These are phyloP conservation scores for Mohoua ochrocephala DNA, from an alignment of 2,113 vertebrate species.

Conservation along the genomic window DNA sequence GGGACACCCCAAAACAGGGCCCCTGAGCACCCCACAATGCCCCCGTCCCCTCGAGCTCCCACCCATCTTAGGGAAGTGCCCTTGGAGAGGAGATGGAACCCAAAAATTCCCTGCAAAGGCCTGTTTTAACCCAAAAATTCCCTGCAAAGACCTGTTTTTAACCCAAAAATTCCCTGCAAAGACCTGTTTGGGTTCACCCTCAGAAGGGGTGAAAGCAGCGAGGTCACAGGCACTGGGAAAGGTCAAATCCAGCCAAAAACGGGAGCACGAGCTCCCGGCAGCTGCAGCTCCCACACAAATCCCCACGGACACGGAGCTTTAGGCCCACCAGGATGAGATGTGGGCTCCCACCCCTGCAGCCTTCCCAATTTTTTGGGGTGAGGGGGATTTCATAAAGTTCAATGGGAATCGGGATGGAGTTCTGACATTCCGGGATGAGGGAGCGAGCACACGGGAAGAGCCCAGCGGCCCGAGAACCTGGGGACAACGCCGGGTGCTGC, in stretches of 20 bases:
- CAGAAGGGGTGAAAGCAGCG: background rate
- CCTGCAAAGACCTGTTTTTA: background rate
- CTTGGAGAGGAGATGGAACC: background rate
- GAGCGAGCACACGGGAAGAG: background rate
- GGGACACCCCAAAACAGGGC: background rate
- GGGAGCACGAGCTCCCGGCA: accelerated
- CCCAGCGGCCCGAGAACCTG: background rate
- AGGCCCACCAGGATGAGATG: accelerated
- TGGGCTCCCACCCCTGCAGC: background rate
- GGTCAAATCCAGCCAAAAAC: background rate
- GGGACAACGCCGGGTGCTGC: background rate
- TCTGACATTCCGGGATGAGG: accelerated
- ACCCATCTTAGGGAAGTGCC: accelerated
- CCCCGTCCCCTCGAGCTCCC: background rate
- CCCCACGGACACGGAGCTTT: accelerated
- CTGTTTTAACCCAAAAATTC: background rate
- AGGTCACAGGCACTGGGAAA: background rate
- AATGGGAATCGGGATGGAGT: background rate
- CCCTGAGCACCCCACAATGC: background rate
- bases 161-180: background rate
- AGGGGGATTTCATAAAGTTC: background rate
- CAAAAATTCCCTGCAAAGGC: background rate
- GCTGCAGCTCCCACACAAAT: background rate
- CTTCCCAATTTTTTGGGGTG: accelerated
- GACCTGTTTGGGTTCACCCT: background rate